Percentiles rank a stretch among this genome's conserved stretches.
phyloP scores from a whole-genome alignment of 2,888 invertebrate genomes.

The Ornithoptera alexandrae region DNA sequence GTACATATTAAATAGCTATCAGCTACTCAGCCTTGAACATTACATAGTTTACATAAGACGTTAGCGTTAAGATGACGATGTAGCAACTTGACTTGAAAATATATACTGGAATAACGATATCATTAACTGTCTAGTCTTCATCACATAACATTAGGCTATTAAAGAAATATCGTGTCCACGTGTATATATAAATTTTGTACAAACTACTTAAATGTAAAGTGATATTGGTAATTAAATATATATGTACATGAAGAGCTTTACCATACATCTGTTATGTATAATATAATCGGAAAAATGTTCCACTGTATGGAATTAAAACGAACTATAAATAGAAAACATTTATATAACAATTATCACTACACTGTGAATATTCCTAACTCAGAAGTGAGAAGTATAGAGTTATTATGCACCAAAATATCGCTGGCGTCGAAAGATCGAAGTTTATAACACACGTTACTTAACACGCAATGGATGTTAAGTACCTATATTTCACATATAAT shows the following conservation, averaged over 20 bases:
- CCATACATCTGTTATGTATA: neutral
- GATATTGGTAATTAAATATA: neutral
- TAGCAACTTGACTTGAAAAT: too few relatives aligned
- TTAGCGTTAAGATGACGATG: too few relatives aligned
- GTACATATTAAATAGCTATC: too few relatives aligned
- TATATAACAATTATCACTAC: slow-evolving; percentile 72
- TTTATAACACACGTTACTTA: slow-evolving; percentile 10
- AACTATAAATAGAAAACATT: slow-evolving; percentile 68
- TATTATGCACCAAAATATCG: slow-evolving; percentile 5
- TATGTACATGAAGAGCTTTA: neutral
- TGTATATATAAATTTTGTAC: too few relatives aligned
- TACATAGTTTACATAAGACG: too few relatives aligned
- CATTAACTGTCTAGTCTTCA: too few relatives aligned
- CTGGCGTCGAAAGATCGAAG: neutral
- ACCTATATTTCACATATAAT: slow-evolving; percentile 7
- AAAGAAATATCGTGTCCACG: too few relatives aligned
- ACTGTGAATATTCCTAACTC: slow-evolving; percentile 50
- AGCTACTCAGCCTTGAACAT: too few relatives aligned
- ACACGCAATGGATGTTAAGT: slow-evolving; percentile 43
- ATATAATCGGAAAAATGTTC: slow-evolving; percentile 43
- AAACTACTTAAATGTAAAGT: neutral
- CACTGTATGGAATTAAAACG: slow-evolving; percentile 51
- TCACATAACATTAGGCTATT: too few relatives aligned
- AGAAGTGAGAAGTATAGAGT: slow-evolving; percentile 1
- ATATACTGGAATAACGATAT: too few relatives aligned